Base-by-base conservation (phyloP, 1,140 invertebrate species). In the Bombus confusus region DNA sequence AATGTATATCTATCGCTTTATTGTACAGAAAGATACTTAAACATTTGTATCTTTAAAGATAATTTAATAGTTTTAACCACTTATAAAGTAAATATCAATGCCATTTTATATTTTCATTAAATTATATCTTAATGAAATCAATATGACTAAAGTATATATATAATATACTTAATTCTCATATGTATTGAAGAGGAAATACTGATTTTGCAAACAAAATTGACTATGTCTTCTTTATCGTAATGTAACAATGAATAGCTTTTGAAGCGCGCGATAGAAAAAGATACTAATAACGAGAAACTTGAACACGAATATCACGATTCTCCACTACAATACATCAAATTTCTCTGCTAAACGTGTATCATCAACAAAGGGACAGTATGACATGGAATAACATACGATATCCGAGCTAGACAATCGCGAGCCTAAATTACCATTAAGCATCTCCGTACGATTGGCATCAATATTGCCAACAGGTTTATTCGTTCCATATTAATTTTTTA, bases 401-500 rank as follows among this genome's bases (percentile, higher is more conserved):
- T 52, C 31, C 78, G 52, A 64, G 66, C 71, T 91, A 85, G 76
- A 81, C 64, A 66, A 83, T 76, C 77, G 52, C 59, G 69, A 86
- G 77, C 80, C 80, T 88, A 90, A 91, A 77, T 87, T 92, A 92
- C 81, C 80, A 91, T 90, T 90, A 87, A 69, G 80, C 76, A 85
- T 52, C 80, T 91, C 85, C 83, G 62, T 77, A 47, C 41, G 41
- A 90, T 86, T 86, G 90, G 87, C 85, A 94, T 92, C 91, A 91
- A 87, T 92, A 92, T 90, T 91, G 88, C 84, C 93, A 93, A 92
- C 87, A 85, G 87, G 82, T 89, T 84, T 85, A 80, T 85, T 64
- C 43, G 31, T 85, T 87, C 77, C 79, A 79, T 88, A 86, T 84
- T 83, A 75, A 69, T 83, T 88, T 89, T 89, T 86, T 86, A 85